Evolutionary conservation across 2,888 invertebrate species (phyloP).

Genomic region (Agrypnus murinus): DNA sequence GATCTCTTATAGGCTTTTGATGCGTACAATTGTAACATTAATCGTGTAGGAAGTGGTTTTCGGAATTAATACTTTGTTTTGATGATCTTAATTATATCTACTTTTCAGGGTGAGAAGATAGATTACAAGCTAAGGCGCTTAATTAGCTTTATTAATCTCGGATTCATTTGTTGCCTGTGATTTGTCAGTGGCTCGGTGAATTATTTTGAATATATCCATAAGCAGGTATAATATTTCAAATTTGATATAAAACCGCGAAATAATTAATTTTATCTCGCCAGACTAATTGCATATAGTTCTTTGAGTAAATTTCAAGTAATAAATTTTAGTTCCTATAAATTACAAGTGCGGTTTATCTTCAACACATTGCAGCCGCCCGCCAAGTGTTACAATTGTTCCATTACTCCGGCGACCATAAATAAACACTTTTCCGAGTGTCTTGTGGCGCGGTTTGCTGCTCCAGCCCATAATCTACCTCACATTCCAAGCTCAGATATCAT

Average conservation of each 20-base stretch:
- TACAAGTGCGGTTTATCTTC: constrained; percentile 64
- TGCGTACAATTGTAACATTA: too few species aligned
- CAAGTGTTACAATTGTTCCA: constrained; percentile 66
- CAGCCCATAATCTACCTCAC: constrained; percentile 54
- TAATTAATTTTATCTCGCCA: constrained; percentile 57
- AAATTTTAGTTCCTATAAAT: constrained; percentile 65
- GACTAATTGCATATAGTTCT: constrained; percentile 41
- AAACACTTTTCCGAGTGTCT: constrained; percentile 61
- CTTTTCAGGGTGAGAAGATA: too few species aligned
- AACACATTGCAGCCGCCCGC: constrained; percentile 63
- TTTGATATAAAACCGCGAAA: constrained; percentile 55
- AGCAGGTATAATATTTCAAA: constrained; percentile 38
- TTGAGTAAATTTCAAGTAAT: constrained; percentile 58
- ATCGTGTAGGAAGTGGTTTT: too few species aligned
- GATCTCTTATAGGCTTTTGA: too few species aligned
- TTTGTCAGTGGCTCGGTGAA: neutral
- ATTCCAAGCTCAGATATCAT: constrained; percentile 59
- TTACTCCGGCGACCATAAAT: constrained; percentile 64
- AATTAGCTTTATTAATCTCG: constrained; percentile 10
- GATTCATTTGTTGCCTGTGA: neutral
- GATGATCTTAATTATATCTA: too few species aligned
- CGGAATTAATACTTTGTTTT: too few species aligned
- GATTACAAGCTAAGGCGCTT: neutral
- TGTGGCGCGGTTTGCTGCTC: constrained; percentile 48
- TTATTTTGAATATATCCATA: constrained; percentile 10